Base-by-base conservation (phyloP, 2,888 invertebrate genomes). In the Cheilosia vernalis region DNA sequence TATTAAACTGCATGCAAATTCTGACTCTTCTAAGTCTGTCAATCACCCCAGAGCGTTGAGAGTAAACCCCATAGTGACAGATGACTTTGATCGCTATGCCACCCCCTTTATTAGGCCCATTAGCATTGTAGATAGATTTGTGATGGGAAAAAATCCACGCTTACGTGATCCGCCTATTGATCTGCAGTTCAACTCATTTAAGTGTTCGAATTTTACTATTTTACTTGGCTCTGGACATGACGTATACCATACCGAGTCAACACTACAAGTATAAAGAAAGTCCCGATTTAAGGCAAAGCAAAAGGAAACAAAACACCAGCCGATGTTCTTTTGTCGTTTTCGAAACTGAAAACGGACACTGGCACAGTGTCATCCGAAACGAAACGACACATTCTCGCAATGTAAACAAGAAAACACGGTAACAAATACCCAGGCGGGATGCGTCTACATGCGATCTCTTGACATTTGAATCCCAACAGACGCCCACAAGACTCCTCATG, bases 381-480 rank as follows among this genome's bases (percentile, higher is more conserved):
- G n/a, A 10, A 44, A 44, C 10, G 1, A n/a, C 30, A 37, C 13
- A 13, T 37, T 37, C 13, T 24, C 30, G 21, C 44, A 37, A 64
- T 61, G 44, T 15, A 61, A 55, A 67, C 10, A 13, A 61, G 15
- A 27, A 30, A 19, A 53, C 17, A 40, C 60, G 17, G 24, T 21
- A 49, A 49, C 55, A 21, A 70, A 70, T 33, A 64, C 40, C 30
- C 47, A 64, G 40, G 40, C 78, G 47, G 42, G 63, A 37, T 37
- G 70, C 53, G 37, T 55, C 49, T 67, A 42, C 72, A 77, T 72
- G 61, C 19, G 27, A 70, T 70, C 55, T 53, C 42, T 44, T 70
- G 84, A 74, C 79, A 84, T 76, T 70, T 66, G 60, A 74, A 47
- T 63, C 44, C 73, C 40, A 47, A 74, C 55, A 33, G 47, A 77